Conservation (phyloP, 2,888 invertebrate genomes). For the Noctua pronuba region DNA sequence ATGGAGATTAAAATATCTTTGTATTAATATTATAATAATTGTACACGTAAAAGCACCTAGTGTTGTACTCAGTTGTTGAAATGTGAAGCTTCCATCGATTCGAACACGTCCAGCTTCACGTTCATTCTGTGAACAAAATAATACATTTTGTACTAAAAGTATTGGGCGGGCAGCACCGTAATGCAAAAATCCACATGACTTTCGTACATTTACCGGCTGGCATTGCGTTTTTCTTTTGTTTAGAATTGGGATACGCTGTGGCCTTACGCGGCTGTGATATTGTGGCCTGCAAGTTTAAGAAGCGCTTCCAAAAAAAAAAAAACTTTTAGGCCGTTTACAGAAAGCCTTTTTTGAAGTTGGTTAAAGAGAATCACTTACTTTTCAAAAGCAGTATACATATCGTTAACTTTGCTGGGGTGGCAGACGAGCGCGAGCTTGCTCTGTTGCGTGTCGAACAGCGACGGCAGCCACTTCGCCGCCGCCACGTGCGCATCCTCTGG, state of each 20-base stretch:
- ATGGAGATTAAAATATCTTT: conserved; percentile 41
- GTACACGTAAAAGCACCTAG: conserved; percentile 54
- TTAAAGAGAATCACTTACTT: conserved; percentile 86
- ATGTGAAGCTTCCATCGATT: conserved; percentile 92
- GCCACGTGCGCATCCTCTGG: conserved; percentile 91
- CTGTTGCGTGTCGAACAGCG: conserved; percentile 91
- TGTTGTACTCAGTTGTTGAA: conserved; percentile 87
- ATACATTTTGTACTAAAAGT: background rate
- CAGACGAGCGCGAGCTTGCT: conserved; percentile 94
- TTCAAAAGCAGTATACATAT: conserved; percentile 92
- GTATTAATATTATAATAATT: conserved; percentile 48
- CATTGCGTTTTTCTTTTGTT: too few relatives aligned
- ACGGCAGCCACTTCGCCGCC: conserved; percentile 93
- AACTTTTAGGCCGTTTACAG: background rate
- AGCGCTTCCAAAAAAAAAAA: background rate
- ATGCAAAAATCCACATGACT: background rate
- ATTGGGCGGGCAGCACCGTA: too few relatives aligned
- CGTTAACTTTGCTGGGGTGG: conserved; percentile 93
- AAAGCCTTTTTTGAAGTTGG: background rate
- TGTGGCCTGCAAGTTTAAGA: background rate
- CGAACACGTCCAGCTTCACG: conserved; percentile 90
- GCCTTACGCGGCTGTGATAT: background rate
- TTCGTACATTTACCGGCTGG: too few relatives aligned
- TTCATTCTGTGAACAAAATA: conserved; percentile 85
- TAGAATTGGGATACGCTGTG: too few relatives aligned